Percentiles rank a stretch among this genome's conserved stretches.
Conservation (phyloP, 2,888 invertebrate genomes). For the Cyclophora albipunctata region DNA sequence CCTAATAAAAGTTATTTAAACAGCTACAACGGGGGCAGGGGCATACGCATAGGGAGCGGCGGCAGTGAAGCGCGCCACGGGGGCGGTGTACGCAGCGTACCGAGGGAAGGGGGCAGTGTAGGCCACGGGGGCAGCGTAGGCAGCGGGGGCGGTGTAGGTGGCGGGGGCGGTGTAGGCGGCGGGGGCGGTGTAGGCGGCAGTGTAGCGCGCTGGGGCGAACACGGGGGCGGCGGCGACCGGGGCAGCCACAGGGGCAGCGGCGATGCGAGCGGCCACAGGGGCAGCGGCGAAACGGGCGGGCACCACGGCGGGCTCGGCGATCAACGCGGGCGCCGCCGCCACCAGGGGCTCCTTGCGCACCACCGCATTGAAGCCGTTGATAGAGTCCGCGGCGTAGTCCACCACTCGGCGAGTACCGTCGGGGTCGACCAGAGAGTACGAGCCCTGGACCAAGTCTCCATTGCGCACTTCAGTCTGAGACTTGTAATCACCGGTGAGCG, state of each 20-base stretch:
- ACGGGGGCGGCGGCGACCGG: constrained; percentile 18
- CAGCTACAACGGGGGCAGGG: constrained; percentile 43
- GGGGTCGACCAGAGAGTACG: constrained; percentile 52
- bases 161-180: constrained; percentile 26
- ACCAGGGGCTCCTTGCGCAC: constrained; percentile 71
- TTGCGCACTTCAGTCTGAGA: constrained; percentile 63
- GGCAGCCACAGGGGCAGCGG: constrained; percentile 30
- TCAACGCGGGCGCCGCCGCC: constrained; percentile 34
- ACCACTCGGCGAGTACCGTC: constrained; percentile 58
- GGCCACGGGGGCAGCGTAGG: constrained; percentile 31
- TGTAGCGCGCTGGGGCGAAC: constrained; percentile 10
- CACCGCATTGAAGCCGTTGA: constrained; percentile 73
- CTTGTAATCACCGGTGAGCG: constrained; percentile 59
- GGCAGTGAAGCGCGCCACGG: constrained; percentile 31
- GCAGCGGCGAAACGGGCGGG: constrained; percentile 38
- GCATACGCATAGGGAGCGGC: constrained; percentile 39
- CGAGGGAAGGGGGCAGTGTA: constrained; percentile 15
- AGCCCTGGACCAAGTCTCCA: constrained; percentile 67
- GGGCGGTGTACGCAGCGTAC: constrained; percentile 32
- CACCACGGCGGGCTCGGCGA: constrained; percentile 35
- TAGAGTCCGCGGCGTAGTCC: constrained; percentile 52
- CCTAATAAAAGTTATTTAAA: constrained; percentile 30
- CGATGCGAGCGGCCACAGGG: constrained; percentile 23
- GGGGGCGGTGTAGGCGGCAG: constrained; percentile 21
- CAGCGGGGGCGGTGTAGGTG: constrained; percentile 37